Percentiles rank a stretch among this genome's conserved stretches.
Evolutionary conservation across 2,113 vertebrate genomes (phyloP).

Genomic region (Girardinichthys multiradiatus): DNA sequence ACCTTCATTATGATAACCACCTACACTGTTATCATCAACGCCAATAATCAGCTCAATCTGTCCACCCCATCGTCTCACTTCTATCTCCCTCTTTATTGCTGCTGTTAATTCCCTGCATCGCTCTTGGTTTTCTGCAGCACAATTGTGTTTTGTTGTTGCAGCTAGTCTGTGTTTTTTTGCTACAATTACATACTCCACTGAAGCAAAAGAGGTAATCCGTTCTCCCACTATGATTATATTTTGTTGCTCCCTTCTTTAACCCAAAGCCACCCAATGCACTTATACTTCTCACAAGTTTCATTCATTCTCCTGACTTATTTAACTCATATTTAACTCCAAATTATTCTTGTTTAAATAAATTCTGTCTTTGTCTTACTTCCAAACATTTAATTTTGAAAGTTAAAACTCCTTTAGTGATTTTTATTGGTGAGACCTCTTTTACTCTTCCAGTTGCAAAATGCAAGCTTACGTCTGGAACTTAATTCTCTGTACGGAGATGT

Average conservation of each 20-base stretch:
- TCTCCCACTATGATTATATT: slow-evolving; percentile 72
- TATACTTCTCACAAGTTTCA: not conserved
- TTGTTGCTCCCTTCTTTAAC: slow-evolving; percentile 65
- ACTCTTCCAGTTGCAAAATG: slow-evolving; percentile 22
- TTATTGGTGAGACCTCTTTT: slow-evolving; percentile 29
- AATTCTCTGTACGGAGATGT: slow-evolving; percentile 39
- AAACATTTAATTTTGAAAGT: slow-evolving; percentile 11
- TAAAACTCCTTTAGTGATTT: slow-evolving; percentile 22
- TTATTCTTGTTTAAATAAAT: not conserved
- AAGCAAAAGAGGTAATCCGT: slow-evolving; percentile 76
- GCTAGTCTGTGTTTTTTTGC: slow-evolving; percentile 41
- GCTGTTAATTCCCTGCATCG: slow-evolving; percentile 56
- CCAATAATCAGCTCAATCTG: slow-evolving; percentile 68
- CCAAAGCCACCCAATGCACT: slow-evolving; percentile 1
- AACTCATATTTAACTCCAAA: not conserved
- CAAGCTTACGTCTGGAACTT: slow-evolving; percentile 23
- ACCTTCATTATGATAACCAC: slow-evolving; percentile 74
- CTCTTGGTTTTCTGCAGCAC: slow-evolving; percentile 41
- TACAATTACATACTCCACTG: slow-evolving; percentile 78
- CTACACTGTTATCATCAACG: slow-evolving; percentile 66
- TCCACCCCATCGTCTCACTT: slow-evolving; percentile 49
- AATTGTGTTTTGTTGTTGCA: slow-evolving; percentile 71
- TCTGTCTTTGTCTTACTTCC: not conserved
- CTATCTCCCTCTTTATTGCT: slow-evolving; percentile 64
- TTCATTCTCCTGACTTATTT: slow-evolving; percentile 6